These are phyloP conservation scores for Zaprionus capensis DNA, from an alignment of 1,140 invertebrate genomes.

Conservation along the genomic window DNA sequence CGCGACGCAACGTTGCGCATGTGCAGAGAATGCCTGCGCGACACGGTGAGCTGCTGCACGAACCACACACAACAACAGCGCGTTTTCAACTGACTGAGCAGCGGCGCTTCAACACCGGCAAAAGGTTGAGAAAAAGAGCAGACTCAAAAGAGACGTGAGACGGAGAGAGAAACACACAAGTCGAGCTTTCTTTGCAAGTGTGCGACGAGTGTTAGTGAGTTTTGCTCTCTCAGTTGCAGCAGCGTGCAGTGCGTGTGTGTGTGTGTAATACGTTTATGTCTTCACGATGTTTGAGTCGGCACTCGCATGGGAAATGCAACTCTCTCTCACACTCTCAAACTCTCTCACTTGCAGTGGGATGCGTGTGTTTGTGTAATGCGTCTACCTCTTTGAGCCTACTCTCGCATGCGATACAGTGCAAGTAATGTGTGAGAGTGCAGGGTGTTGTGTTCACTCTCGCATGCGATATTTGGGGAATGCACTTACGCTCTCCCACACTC, in stretches of 20 bases:
- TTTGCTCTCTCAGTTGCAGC: not conserved
- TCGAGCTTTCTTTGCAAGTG: constrained; percentile 17
- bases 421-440: too few species aligned
- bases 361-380: not conserved
- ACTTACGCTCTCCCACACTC: too few species aligned
- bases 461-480: too few species aligned
- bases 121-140: constrained; percentile 24
- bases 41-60: constrained; percentile 7
- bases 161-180: constrained; percentile 3
- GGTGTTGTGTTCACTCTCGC: too few species aligned
- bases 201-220: constrained; percentile 1
- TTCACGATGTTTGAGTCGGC: not conserved
- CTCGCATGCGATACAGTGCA: too few species aligned
- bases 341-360: not conserved
- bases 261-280: not conserved
- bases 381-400: too few species aligned
- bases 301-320: not conserved
- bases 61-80: constrained; percentile 39
- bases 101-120: constrained; percentile 28
- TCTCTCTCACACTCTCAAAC: not conserved
- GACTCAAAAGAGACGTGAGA: constrained; percentile 11
- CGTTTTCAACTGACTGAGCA: constrained; percentile 55
- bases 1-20: constrained; percentile 56
- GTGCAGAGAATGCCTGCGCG: constrained; percentile 30
- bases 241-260: not conserved